A percentile compares a stretch with the other conserved stretches of the same genome.
Evolutionary conservation across 2,797 vertebrate genomes (phyloP).

Genomic region (Selene dorsalis): DNA sequence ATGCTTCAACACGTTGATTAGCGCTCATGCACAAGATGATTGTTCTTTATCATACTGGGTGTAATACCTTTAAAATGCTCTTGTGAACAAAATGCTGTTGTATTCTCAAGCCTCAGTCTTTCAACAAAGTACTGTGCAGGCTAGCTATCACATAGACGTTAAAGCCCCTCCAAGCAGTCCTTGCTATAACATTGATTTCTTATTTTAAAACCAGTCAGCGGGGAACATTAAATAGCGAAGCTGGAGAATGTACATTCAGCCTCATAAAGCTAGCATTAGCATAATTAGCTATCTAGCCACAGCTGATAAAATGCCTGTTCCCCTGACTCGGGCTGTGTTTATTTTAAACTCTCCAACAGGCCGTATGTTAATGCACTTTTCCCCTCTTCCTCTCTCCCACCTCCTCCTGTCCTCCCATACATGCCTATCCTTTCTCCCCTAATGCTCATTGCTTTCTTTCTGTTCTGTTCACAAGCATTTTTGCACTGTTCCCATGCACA

Average conservation of each 20-base stretch:
- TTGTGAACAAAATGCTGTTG: too few relatives aligned
- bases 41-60: neutral
- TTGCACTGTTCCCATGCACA: neutral
- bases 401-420: neutral
- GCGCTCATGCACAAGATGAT: too few relatives aligned
- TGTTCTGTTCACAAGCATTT: slow-evolving; percentile 1
- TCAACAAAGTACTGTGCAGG: too few relatives aligned
- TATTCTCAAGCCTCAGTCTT: too few relatives aligned
- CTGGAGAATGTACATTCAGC: too few relatives aligned
- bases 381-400: slow-evolving; percentile 26
- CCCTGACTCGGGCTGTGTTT: slow-evolving; percentile 42
- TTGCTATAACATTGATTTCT: neutral
- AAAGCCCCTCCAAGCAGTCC: too few relatives aligned
- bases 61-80: neutral
- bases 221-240: too few relatives aligned
- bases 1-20: neutral
- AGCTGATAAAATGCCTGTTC: neutral
- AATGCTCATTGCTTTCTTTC: slow-evolving; percentile 23
- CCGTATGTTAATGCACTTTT: slow-evolving; percentile 60
- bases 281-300: too few relatives aligned
- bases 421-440: slow-evolving; percentile 10
- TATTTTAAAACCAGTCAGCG: neutral
- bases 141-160: too few relatives aligned
- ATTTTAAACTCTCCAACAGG: slow-evolving; percentile 28
- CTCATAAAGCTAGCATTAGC: too few relatives aligned